Evolutionary conservation across 2,888 invertebrate genomes (phyloP).

Genomic region (Cephus pulcher): DNA sequence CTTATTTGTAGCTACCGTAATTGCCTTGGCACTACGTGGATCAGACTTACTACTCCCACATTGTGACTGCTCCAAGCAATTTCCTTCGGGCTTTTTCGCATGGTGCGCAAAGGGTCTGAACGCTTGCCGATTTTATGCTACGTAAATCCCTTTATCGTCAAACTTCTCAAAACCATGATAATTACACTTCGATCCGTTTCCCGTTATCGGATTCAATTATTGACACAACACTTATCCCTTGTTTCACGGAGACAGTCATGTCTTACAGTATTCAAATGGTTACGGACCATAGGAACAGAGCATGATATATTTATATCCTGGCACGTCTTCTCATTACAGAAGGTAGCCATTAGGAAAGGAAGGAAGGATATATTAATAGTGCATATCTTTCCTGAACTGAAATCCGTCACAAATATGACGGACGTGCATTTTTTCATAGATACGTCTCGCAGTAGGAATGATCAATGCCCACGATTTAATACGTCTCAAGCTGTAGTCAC

Average conservation of each 20-base stretch:
- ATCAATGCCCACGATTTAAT: neutral
- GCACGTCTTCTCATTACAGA: no score
- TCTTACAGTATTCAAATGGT: neutral
- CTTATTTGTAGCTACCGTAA: neutral
- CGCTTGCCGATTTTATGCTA: neutral
- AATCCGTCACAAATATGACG: neutral
- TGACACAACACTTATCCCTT: neutral
- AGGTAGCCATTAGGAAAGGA: no score
- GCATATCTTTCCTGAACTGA: neutral
- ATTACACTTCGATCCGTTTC: neutral
- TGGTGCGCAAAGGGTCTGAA: neutral
- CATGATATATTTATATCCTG: neutral
- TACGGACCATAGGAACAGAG: neutral
- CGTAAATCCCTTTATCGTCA: neutral
- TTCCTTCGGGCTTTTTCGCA: neutral
- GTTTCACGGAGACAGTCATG: neutral
- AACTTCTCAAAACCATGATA: neutral
- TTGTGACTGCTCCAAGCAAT: neutral
- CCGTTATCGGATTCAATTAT: neutral
- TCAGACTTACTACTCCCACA: neutral
- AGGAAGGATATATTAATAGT: neutral
- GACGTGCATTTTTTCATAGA: neutral
- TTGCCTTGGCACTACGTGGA: neutral
- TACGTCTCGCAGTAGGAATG: neutral
- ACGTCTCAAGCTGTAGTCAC: neutral